Conservation (phyloP, 2,113 vertebrate genomes). For the Plotosus lineatus region DNA sequence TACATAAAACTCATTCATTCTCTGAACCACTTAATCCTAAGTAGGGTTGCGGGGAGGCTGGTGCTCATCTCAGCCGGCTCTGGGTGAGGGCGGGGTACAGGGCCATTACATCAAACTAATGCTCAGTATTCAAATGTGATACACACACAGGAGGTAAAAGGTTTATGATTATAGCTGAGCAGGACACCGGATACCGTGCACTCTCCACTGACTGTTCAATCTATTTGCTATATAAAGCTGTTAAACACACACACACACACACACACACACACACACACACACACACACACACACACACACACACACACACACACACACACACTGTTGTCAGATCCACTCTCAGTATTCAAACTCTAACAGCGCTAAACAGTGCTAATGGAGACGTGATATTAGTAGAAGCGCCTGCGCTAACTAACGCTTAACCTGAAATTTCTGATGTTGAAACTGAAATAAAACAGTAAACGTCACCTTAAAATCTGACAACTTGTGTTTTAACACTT, state of each 20-base stretch:
- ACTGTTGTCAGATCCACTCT: too few species aligned
- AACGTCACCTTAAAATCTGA: neutral
- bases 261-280: conserved; percentile 1
- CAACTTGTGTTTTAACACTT: neutral
- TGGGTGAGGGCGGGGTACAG: neutral
- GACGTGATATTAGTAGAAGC: neutral
- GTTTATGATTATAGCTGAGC: conserved; percentile 2
- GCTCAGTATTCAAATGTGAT: neutral
- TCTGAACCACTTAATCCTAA: too few species aligned
- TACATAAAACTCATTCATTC: too few species aligned
- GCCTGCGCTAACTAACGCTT: neutral
- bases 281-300: neutral
- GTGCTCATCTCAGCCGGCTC: too few species aligned
- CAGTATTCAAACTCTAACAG: neutral
- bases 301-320: neutral
- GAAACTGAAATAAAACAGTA: neutral
- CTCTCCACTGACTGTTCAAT: neutral
- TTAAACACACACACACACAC: conserved; percentile 11
- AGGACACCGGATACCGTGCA: neutral
- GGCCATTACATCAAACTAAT: neutral
- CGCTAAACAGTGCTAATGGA: neutral
- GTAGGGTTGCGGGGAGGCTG: too few species aligned
- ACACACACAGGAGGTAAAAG: neutral
- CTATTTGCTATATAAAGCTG: conserved; percentile 10
- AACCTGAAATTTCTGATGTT: neutral